phyloP scores from a whole-genome alignment of 2,113 vertebrate genomes.

The Holacanthus passer region DNA sequence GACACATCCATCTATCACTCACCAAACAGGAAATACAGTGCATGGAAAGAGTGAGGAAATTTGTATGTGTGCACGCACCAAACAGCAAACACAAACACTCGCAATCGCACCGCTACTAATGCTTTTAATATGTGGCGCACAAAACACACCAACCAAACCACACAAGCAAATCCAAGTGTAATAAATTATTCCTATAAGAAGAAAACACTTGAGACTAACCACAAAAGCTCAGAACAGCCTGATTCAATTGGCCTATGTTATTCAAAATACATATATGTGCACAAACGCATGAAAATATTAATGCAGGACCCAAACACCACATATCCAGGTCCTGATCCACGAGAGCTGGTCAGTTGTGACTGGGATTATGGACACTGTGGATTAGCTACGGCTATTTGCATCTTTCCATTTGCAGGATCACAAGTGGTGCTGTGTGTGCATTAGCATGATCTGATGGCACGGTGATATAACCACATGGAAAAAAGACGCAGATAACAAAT shows the following conservation, averaged over 20 bases:
- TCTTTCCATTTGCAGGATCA: constrained; percentile 59
- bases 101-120: constrained; percentile 35
- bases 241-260: not conserved
- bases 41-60: not conserved
- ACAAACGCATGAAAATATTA: not conserved
- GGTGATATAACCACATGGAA: constrained; percentile 42
- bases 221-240: constrained; percentile 7
- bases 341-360: constrained; percentile 45
- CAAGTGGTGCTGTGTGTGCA: constrained; percentile 36
- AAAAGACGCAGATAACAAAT: constrained; percentile 30
- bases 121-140: constrained; percentile 44
- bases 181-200: constrained; percentile 29
- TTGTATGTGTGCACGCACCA: constrained; percentile 12
- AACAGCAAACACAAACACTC: constrained; percentile 39
- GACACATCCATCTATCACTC: constrained; percentile 40
- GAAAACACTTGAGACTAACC: constrained; percentile 29
- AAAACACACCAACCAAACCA: constrained; percentile 26
- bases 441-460: constrained; percentile 59
- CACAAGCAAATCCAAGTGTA: constrained; percentile 21
- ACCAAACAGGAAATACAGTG: constrained; percentile 59
- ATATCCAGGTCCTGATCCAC: constrained; percentile 34
- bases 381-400: constrained; percentile 68
- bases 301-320: constrained; percentile 3
- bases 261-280: not conserved
- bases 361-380: constrained; percentile 66